Base-by-base conservation (phyloP, 2,888 invertebrate species). In the Mimumesa dahlbomi region DNA sequence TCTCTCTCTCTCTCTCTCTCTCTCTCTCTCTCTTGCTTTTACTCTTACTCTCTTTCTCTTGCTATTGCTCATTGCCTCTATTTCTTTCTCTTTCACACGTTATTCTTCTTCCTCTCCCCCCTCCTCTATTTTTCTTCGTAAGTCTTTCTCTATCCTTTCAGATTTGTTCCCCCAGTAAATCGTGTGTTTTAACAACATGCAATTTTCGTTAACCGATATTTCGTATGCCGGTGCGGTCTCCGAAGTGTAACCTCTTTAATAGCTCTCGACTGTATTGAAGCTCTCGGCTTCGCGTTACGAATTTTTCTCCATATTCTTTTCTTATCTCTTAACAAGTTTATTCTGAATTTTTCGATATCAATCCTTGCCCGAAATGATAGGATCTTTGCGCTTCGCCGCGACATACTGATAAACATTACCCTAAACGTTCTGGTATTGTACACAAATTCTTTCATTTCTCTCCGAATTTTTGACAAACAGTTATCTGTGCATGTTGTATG, bases 231-330 rank as follows among this genome's bases (percentile, higher is more conserved):
- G 75, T 73, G 59, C 46, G 54, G 50, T 78, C 54, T 62, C 53
- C 63, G 25, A 40, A 66, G 74, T 61, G 79, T 79, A 79, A 79
- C 79, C 79, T 73, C 73, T 72, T 57, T 45, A 13, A 38, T 42
- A 34, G 14, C 25, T n/a, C 18, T 21, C 13, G 45, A 40, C 40
- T 56, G 31, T 63, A 56, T 64, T 58, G 56, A n/a, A 34, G 29
- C 16, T 18, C 34, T 66, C 59, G 45, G 34, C 46, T 70, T 62
- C 58, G 31, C 45, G 40, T 58, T 57, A n/a, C 63, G 69, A 57
- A 52, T 59, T 56, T 52, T 73, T 67, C 56, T 59, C 67, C 69
- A 57, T 63, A 64, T 57, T 61, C 50, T 57, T 62, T 53, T 9
- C 43, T 42, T 18, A 43, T 54, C 48, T 49, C 31, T 21, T 48